These are phyloP conservation scores for Cynopterus brachyotis DNA, from an alignment of 2,113 vertebrate genomes.

Conservation along the genomic window DNA sequence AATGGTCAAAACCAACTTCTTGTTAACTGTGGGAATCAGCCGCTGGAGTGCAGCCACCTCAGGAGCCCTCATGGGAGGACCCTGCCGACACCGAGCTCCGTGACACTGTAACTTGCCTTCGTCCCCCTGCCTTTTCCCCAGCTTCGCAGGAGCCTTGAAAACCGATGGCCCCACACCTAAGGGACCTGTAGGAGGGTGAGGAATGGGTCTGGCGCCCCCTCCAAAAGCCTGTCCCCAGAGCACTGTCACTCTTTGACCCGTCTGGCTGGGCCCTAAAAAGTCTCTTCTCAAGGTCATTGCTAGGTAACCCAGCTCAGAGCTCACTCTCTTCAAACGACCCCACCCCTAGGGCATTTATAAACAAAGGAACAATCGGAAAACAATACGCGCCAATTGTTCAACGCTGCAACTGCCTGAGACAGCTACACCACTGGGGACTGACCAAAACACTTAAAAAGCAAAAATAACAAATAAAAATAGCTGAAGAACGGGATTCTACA, in stretches of 20 bases:
- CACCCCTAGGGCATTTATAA: not conserved
- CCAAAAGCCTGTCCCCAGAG: not conserved
- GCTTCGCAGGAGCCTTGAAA: not conserved
- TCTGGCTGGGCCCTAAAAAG: not conserved
- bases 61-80: not conserved
- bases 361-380: not conserved
- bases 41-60: not conserved
- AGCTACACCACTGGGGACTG: not conserved
- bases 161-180: not conserved
- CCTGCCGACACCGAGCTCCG: too few species aligned
- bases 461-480: not conserved
- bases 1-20: not conserved
- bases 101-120: not conserved
- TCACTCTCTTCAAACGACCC: not conserved
- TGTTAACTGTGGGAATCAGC: not conserved
- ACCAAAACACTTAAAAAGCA: not conserved
- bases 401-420: not conserved
- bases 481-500: not conserved
- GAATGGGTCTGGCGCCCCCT: not conserved
- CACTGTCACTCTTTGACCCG: not conserved
- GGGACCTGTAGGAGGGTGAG: not conserved
- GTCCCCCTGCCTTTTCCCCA: not conserved
- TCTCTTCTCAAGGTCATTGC: not conserved
- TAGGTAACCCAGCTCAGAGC: not conserved
- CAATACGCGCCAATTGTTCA: not conserved